Conservation (phyloP, 2,113 vertebrate genomes). For the Nansenia antarctica region DNA sequence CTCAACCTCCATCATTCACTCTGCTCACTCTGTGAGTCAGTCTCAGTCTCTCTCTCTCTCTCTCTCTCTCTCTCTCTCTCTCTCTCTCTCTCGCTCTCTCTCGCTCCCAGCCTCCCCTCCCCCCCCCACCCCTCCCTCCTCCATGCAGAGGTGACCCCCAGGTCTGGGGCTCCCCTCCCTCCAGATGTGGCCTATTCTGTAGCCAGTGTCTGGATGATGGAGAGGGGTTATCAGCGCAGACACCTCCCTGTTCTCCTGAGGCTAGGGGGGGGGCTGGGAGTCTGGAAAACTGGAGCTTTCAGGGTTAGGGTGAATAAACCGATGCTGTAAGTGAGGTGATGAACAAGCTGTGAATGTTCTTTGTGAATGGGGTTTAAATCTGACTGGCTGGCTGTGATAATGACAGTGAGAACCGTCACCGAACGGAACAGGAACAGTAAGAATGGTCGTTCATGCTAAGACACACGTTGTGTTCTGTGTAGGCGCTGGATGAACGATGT, state of each 20-base stretch:
- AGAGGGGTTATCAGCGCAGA: constrained; percentile 59
- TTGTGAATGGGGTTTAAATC: neutral
- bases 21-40: neutral
- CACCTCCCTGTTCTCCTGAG: constrained; percentile 45
- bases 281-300: constrained; percentile 19
- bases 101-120: no score
- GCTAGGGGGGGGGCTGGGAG: constrained; percentile 16
- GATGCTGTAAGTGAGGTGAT: constrained; percentile 19
- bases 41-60: constrained; percentile 7
- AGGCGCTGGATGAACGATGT: no score
- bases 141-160: constrained; percentile 13
- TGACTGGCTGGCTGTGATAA: constrained; percentile 17
- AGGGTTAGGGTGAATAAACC: constrained; percentile 32
- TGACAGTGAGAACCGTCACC: constrained; percentile 13
- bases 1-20: constrained; percentile 43
- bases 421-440: no score
- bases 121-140: no score
- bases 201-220: constrained; percentile 52
- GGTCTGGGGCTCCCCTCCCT: constrained; percentile 9
- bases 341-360: constrained; percentile 8
- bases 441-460: no score
- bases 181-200: constrained; percentile 28
- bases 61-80: constrained; percentile 21
- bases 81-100: neutral
- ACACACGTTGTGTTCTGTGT: no score